A percentile compares a stretch with the other conserved stretches of the same genome.
Conservation (phyloP, 92 coral and sea anemone genomes). For the Isaurus tuberculatus region DNA sequence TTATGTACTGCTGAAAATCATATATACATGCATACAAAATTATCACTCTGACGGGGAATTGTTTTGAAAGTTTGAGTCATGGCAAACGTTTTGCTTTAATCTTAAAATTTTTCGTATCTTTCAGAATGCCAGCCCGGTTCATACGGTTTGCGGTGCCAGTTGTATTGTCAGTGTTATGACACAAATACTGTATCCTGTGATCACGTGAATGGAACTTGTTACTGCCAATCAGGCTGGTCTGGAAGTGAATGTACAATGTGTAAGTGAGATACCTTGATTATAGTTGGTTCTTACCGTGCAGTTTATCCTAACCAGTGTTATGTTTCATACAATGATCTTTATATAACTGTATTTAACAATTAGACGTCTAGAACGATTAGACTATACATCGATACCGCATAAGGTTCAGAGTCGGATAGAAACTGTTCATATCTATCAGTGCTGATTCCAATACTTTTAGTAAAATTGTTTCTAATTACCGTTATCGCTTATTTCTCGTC, state of each 20-base stretch:
- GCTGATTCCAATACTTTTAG: no score
- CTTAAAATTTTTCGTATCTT: background rate
- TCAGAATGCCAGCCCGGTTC: constrained; percentile 71
- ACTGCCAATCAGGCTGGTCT: constrained; percentile 86
- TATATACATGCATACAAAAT: no score
- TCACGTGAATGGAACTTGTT: constrained; percentile 76
- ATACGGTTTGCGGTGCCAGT: constrained; percentile 81
- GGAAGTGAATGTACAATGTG: constrained; percentile 84
- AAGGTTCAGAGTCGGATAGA: no score
- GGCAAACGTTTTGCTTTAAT: background rate
- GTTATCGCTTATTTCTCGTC: no score
- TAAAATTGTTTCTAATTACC: no score
- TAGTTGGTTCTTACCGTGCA: background rate
- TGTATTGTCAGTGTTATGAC: constrained; percentile 80
- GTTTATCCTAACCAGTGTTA: background rate
- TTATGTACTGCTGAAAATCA: no score
- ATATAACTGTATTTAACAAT: no score
- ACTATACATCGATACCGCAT: no score
- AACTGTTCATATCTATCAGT: no score
- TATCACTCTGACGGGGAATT: background rate
- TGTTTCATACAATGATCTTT: background rate
- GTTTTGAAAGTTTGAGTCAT: background rate
- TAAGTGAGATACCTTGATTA: constrained; percentile 44
- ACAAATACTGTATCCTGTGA: constrained; percentile 76
- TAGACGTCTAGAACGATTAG: no score